These are phyloP conservation scores for Dexiosoma caninum DNA, from an alignment of 2,888 invertebrate species.

Conservation along the genomic window DNA sequence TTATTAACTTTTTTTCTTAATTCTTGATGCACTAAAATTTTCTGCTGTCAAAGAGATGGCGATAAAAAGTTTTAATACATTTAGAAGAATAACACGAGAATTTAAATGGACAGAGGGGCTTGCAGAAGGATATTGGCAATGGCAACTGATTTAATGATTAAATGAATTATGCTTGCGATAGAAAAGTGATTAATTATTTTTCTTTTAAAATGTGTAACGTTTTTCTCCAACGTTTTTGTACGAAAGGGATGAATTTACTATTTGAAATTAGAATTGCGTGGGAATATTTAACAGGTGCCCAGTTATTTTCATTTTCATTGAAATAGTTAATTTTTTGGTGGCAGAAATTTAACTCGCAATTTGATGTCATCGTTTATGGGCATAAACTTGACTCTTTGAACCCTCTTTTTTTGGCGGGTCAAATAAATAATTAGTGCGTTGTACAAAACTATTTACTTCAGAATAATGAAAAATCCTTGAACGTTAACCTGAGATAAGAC, in stretches of 20 bases:
- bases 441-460: slow-evolving; percentile 17
- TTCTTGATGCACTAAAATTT: slow-evolving; percentile 34
- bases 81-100: not conserved
- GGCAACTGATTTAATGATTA: no score
- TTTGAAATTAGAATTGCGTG: slow-evolving; percentile 41
- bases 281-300: slow-evolving; percentile 57
- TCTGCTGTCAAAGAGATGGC: not conserved
- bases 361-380: slow-evolving; percentile 42
- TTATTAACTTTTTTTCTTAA: not conserved
- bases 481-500: slow-evolving; percentile 33
- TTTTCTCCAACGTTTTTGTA: not conserved
- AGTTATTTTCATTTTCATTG: not conserved
- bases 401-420: slow-evolving; percentile 21
- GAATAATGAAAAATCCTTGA: slow-evolving; percentile 46
- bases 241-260: not conserved
- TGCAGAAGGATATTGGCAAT: not conserved
- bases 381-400: slow-evolving; percentile 51
- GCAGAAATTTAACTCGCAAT: slow-evolving; percentile 39
- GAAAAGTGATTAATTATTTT: slow-evolving; percentile 13
- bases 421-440: slow-evolving; percentile 43
- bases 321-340: not conserved
- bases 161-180: not conserved
- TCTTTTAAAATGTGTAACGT: slow-evolving; percentile 16
- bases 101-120: slow-evolving; percentile 19
- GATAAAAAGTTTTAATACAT: slow-evolving; percentile 23